Percentiles rank a stretch among this genome's conserved stretches.
These are phyloP conservation scores for Orchesella cincta DNA, from an alignment of 1,140 invertebrate genomes.

Conservation along the genomic window DNA sequence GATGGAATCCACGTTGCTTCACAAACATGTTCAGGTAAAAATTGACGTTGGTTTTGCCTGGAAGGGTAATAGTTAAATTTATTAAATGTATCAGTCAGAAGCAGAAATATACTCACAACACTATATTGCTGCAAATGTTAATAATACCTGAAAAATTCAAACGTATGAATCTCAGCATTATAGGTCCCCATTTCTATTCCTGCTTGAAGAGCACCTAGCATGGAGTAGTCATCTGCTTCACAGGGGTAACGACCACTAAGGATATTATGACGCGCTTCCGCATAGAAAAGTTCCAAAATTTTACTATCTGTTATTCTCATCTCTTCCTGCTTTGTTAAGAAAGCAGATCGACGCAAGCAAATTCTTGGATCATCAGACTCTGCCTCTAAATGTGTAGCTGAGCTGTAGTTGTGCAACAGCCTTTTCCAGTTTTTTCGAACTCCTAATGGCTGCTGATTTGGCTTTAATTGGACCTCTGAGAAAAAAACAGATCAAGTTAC, in stretches of 20 bases:
- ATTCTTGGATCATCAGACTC: constrained; percentile 78
- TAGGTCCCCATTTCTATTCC: constrained; percentile 83
- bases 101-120: no score
- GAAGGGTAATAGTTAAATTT: no score
- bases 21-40: constrained; percentile 71
- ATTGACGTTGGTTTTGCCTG: constrained; percentile 71
- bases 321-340: constrained; percentile 79
- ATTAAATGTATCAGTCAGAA: no score
- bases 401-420: constrained; percentile 75
- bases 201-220: constrained; percentile 78
- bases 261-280: constrained; percentile 86
- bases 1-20: constrained; percentile 58
- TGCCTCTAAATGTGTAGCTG: constrained; percentile 67
- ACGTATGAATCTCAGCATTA: constrained; percentile 79
- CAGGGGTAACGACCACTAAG: constrained; percentile 83
- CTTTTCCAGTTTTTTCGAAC: constrained; percentile 78
- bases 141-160: constrained; percentile 84
- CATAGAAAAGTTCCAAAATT: constrained; percentile 82
- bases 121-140: no score
- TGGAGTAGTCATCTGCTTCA: constrained; percentile 79
- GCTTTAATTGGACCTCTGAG: constrained; percentile 82
- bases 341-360: constrained; percentile 81
- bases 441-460: constrained; percentile 79
- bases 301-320: constrained; percentile 86
- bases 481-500: no score